These are phyloP conservation scores for Synergus gifuensis DNA, from an alignment of 2,888 invertebrate species.

Conservation along the genomic window DNA sequence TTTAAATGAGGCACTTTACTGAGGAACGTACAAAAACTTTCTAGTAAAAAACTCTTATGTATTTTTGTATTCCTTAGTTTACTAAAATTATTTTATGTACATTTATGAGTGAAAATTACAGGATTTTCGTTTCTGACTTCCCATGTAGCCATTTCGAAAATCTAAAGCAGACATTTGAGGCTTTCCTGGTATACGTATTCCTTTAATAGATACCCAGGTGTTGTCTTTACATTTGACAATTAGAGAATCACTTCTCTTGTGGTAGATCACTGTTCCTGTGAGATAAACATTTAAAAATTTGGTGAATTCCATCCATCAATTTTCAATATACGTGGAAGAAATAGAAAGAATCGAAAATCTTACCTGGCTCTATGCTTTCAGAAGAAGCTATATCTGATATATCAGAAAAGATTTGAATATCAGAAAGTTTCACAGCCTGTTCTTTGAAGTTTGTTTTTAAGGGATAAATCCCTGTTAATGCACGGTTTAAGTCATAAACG, in stretches of 20 bases:
- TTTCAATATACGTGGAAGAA: neutral
- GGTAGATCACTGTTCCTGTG: slow-evolving; percentile 83
- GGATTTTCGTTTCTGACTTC: slow-evolving; percentile 68
- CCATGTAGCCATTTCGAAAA: slow-evolving; percentile 92
- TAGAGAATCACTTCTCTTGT: slow-evolving; percentile 80
- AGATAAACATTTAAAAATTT: slow-evolving; percentile 49
- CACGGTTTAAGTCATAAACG: slow-evolving; percentile 86
- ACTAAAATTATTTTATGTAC: slow-evolving; percentile 1
- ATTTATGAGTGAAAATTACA: slow-evolving; percentile 22
- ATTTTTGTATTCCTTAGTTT: neutral
- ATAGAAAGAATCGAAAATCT: slow-evolving; percentile 9
- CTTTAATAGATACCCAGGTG: slow-evolving; percentile 83
- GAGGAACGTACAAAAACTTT: neutral
- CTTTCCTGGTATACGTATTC: slow-evolving; percentile 84
- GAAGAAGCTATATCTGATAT: slow-evolving; percentile 32
- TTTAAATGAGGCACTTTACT: neutral
- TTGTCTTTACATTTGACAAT: slow-evolving; percentile 84
- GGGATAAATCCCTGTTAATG: slow-evolving; percentile 83
- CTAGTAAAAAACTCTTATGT: neutral
- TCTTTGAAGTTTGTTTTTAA: slow-evolving; percentile 83
- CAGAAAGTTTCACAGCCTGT: slow-evolving; percentile 82
- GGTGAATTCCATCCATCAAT: neutral
- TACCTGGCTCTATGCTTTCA: slow-evolving; percentile 67
- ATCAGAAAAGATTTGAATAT: slow-evolving; percentile 76
- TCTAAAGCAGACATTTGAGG: slow-evolving; percentile 87